Conservation (phyloP, 2,888 invertebrate species). For the Rotaria magnacalcarata region DNA sequence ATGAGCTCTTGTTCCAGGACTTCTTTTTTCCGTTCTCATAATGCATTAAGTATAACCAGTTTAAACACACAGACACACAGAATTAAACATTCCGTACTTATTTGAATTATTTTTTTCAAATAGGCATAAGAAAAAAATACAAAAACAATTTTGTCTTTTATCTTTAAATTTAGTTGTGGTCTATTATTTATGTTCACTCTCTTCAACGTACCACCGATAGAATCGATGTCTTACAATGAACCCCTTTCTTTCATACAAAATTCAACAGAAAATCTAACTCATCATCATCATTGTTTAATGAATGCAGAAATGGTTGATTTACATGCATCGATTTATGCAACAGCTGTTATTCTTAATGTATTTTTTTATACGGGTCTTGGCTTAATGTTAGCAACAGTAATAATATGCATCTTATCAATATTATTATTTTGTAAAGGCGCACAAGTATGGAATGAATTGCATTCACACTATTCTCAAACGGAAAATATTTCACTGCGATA, state of each 20-base stretch:
- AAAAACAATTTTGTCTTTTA: neutral
- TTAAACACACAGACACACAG: too few species aligned
- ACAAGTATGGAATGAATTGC: neutral
- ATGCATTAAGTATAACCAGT: too few species aligned
- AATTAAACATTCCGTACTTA: too few species aligned
- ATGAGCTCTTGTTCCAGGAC: too few species aligned
- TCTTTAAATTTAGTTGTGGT: neutral
- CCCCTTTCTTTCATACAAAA: neutral
- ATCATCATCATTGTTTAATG: conserved; percentile 15
- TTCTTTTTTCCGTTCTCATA: too few species aligned
- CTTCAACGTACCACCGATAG: conserved; percentile 14
- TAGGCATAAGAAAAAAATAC: too few species aligned
- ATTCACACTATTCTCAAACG: neutral
- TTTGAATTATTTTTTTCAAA: too few species aligned
- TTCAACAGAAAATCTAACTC: neutral
- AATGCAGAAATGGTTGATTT: conserved; percentile 20
- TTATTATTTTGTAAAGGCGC: neutral
- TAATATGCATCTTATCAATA: neutral
- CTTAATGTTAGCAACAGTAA: neutral
- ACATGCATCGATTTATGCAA: neutral
- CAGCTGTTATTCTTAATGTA: neutral
- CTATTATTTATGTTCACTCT: neutral
- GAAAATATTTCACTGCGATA: conserved; percentile 24
- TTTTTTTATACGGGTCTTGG: neutral
- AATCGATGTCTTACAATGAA: conserved; percentile 24